A percentile compares a stretch with the other conserved stretches of the same genome.
phyloP scores from a whole-genome alignment of 2,113 vertebrate species.

The pig (Sus scrofa) region DNA sequence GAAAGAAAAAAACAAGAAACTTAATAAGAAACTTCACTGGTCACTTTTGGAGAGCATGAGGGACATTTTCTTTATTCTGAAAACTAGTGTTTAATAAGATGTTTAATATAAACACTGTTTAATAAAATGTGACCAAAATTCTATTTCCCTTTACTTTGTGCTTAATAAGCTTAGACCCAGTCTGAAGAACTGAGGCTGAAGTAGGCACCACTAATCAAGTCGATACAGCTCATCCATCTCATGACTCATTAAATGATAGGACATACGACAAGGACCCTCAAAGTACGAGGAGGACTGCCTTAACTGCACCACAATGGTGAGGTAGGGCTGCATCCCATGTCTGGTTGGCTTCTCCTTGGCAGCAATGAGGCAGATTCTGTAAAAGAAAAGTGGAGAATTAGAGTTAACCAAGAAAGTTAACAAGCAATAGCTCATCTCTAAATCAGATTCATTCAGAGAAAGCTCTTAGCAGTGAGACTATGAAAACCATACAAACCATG shows the following conservation, averaged over 20 bases:
- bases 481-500: not conserved
- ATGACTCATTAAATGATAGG: not conserved
- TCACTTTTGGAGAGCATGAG: not conserved
- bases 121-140: not conserved
- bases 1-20: no score
- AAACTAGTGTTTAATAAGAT: not conserved
- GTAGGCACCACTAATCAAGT: not conserved
- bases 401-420: not conserved
- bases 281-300: not conserved
- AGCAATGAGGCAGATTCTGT: not conserved
- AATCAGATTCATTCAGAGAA: not conserved
- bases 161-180: not conserved
- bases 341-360: not conserved
- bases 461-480: not conserved
- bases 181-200: not conserved
- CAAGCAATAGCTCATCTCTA: not conserved
- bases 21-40: not conserved
- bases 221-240: not conserved
- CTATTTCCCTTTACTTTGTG: not conserved
- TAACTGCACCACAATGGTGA: not conserved
- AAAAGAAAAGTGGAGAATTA: not conserved
- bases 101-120: not conserved
- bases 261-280: not conserved
- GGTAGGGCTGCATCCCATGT: fast-evolving
- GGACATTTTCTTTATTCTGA: not conserved